Evolutionary conservation across 2,797 vertebrate genomes (phyloP).

Genomic region (Rhinophrynus dorsalis): DNA sequence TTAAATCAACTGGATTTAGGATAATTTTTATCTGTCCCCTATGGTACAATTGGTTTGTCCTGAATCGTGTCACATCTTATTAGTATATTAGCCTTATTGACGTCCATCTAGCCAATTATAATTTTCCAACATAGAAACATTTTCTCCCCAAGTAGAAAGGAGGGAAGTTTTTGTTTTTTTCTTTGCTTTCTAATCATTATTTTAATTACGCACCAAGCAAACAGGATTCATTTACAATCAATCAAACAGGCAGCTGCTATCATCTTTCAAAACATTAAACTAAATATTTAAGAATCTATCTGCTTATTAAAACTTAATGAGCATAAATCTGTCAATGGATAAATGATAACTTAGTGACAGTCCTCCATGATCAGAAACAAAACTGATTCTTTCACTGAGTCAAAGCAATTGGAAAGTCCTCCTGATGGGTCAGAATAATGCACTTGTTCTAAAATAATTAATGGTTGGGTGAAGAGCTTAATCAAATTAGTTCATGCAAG

Average conservation of each 20-base stretch:
- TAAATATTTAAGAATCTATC: slow-evolving; percentile 12
- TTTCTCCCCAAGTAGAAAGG: too few species aligned
- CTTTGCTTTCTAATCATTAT: slow-evolving; percentile 1
- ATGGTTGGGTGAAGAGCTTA: too few species aligned
- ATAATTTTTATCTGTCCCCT: too few species aligned
- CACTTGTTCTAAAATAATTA: not conserved
- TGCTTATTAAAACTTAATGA: slow-evolving; percentile 11
- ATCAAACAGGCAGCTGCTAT: slow-evolving; percentile 16
- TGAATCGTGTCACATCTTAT: too few species aligned
- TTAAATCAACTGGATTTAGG: too few species aligned
- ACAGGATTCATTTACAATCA: slow-evolving; percentile 14
- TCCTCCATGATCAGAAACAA: not conserved
- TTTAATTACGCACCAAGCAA: slow-evolving; percentile 6
- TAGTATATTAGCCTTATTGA: too few species aligned
- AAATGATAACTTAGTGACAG: slow-evolving; percentile 7
- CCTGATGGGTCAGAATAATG: not conserved
- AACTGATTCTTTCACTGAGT: not conserved
- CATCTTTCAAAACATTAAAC: slow-evolving; percentile 18
- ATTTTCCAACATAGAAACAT: too few species aligned
- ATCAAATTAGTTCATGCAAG: too few species aligned
- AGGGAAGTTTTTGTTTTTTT: too few species aligned
- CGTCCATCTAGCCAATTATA: too few species aligned
- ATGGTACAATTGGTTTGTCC: too few species aligned
- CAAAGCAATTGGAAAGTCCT: not conserved
- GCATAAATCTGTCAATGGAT: not conserved